These are phyloP conservation scores for Heliconius hortense DNA, from an alignment of 2,888 invertebrate species.

Conservation along the genomic window DNA sequence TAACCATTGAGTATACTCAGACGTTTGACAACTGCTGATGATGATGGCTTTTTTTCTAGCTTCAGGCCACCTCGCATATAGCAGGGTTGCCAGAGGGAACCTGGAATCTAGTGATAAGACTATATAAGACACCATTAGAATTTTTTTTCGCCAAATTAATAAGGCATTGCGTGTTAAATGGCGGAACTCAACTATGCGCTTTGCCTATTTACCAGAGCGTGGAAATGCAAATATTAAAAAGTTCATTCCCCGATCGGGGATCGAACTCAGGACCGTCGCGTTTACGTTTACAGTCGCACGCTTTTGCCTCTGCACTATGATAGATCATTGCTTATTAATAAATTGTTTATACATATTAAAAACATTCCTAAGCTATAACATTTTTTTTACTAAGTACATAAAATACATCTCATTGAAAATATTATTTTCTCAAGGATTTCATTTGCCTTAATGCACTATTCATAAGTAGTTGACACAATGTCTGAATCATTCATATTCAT, in stretches of 20 bases:
- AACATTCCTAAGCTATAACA: neutral
- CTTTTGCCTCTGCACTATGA: neutral
- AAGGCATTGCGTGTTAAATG: too few relatives aligned
- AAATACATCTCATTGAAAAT: neutral
- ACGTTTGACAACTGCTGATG: neutral
- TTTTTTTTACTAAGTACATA: neutral
- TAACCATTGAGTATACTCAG: neutral
- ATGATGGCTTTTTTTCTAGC: too few relatives aligned
- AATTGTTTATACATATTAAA: neutral
- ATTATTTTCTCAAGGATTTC: conserved; percentile 17
- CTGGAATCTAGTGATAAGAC: too few relatives aligned
- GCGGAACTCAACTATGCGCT: too few relatives aligned
- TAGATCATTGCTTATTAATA: neutral
- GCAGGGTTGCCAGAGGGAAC: too few relatives aligned
- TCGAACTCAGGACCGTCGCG: too few relatives aligned
- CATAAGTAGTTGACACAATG: conserved; percentile 22
- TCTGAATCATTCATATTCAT: conserved; percentile 22
- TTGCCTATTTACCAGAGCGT: too few relatives aligned
- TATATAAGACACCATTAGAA: too few relatives aligned
- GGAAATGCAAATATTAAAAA: too few relatives aligned
- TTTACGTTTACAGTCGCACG: too few relatives aligned
- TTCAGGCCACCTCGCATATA: neutral
- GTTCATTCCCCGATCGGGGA: too few relatives aligned
- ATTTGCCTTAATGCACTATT: conserved; percentile 26
- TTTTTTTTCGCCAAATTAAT: too few relatives aligned